Conservation (phyloP, 2,888 invertebrate species). For the Muschampia plurimacula region DNA sequence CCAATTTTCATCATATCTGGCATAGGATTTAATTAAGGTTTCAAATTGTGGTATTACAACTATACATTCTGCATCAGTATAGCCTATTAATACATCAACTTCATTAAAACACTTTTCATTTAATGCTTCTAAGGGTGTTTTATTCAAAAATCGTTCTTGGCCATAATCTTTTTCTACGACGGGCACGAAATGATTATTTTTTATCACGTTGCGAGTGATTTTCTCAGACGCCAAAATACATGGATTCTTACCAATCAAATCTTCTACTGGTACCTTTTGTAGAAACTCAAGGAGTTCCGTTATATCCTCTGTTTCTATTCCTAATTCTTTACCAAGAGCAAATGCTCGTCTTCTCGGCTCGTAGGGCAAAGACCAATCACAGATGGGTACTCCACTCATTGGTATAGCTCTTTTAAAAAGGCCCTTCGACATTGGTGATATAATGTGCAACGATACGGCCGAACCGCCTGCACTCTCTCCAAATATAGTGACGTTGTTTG, state of each 20-base stretch:
- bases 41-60: conserved; percentile 46
- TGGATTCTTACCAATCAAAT: conserved; percentile 51
- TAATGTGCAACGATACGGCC: conserved; percentile 55
- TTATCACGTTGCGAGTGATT: conserved; percentile 48
- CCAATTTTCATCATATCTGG: conserved; percentile 55
- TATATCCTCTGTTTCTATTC: conserved; percentile 47
- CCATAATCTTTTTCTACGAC: conserved; percentile 63
- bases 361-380: conserved; percentile 80
- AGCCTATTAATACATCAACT: conserved; percentile 88
- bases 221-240: conserved; percentile 55
- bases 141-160: conserved; percentile 54
- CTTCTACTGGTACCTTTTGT: conserved; percentile 50
- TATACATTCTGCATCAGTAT: conserved; percentile 88
- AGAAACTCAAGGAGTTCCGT: conserved; percentile 48
- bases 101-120: conserved; percentile 56
- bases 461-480: conserved; percentile 64
- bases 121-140: conserved; percentile 47
- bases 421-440: conserved; percentile 64
- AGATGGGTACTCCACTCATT: conserved; percentile 88
- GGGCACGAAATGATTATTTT: conserved; percentile 59
- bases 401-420: conserved; percentile 80
- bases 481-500: conserved; percentile 60
- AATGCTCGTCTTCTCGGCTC: conserved; percentile 76
- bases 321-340: conserved; percentile 55
- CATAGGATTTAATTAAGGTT: conserved; percentile 45